These are phyloP conservation scores for Hydropsyche betteni DNA, from an alignment of 2,888 invertebrate species.

Conservation along the genomic window DNA sequence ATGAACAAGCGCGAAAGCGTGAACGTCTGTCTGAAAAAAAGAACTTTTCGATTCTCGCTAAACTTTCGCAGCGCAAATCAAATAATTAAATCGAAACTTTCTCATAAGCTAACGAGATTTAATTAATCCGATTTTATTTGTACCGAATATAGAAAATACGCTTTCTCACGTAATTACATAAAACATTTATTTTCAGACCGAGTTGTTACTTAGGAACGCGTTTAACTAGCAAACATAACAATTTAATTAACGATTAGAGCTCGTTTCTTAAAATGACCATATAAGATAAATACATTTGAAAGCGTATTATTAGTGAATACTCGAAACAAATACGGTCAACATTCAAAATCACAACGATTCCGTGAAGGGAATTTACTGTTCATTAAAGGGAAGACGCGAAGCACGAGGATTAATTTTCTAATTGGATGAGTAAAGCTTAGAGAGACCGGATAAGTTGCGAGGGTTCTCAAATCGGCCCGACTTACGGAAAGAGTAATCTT, in stretches of 20 bases:
- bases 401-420: constrained; percentile 28
- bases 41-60: not conserved
- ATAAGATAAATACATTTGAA: no score
- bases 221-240: no score
- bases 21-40: not conserved
- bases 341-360: no score
- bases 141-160: no score
- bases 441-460: constrained; percentile 12
- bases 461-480: constrained; percentile 20
- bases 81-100: constrained; percentile 23
- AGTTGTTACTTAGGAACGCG: no score
- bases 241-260: no score
- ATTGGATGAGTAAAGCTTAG: constrained; percentile 26
- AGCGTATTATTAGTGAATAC: no score
- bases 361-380: constrained; percentile 18
- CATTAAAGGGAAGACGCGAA: constrained; percentile 25
- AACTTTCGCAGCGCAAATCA: constrained; percentile 14
- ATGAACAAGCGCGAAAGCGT: constrained; percentile 5
- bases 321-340: no score
- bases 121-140: not conserved
- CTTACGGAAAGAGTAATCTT: constrained; percentile 25
- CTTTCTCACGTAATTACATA: no score
- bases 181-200: no score
- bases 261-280: no score
- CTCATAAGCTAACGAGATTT: constrained; percentile 12